phyloP scores from a whole-genome alignment of 2,888 invertebrate species.

The Caenorhabditis doughertyi region DNA sequence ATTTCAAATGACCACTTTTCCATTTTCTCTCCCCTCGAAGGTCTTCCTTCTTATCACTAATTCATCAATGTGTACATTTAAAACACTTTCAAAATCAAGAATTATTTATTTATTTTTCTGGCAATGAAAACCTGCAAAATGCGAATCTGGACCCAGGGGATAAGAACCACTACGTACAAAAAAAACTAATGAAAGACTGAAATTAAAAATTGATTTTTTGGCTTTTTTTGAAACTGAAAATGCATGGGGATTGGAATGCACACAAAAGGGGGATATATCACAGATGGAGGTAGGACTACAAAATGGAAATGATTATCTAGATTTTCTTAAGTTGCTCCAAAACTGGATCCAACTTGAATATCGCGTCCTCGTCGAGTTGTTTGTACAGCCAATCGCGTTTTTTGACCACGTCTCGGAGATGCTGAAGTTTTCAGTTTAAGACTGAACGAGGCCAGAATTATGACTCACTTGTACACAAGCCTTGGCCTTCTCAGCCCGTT shows the following conservation, averaged over 20 bases:
- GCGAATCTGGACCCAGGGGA: neutral
- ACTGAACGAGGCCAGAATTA: neutral
- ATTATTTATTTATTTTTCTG: too few relatives aligned
- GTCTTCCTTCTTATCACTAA: too few relatives aligned
- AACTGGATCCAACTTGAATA: conserved; percentile 35
- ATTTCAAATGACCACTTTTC: too few relatives aligned
- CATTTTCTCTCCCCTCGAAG: too few relatives aligned
- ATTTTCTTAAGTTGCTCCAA: conserved; percentile 51
- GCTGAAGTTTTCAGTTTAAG: conserved; percentile 22
- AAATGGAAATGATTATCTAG: neutral
- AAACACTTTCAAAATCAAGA: too few relatives aligned
- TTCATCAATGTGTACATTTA: too few relatives aligned
- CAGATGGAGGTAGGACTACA: conserved; percentile 1
- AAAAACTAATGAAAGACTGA: neutral
- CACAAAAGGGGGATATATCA: too few relatives aligned
- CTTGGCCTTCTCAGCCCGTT: conserved; percentile 64
- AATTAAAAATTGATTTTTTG: neutral
- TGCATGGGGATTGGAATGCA: neutral
- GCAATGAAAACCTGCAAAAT: neutral
- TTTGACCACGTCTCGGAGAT: conserved; percentile 43
- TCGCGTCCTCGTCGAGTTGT: conserved; percentile 51
- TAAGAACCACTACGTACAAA: neutral
- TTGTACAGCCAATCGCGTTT: conserved; percentile 60
- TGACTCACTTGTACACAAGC: conserved; percentile 61
- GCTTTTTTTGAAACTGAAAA: too few relatives aligned